phyloP scores from a whole-genome alignment of 2,888 invertebrate genomes.

The Patella caerulea region DNA sequence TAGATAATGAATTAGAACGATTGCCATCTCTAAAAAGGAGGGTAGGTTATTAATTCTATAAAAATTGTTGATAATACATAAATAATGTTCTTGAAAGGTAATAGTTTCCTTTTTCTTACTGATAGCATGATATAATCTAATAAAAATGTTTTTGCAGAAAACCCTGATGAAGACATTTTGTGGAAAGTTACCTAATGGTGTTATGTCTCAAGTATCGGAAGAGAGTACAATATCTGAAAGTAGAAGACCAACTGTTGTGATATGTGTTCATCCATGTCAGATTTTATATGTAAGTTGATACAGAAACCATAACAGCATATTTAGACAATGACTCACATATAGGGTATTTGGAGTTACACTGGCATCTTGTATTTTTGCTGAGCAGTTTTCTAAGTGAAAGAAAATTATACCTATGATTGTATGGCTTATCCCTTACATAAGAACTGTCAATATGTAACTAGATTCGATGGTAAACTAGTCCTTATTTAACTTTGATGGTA shows the following conservation, averaged over 20 bases:
- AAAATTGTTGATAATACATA: background rate
- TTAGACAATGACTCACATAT: background rate
- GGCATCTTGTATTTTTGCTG: background rate
- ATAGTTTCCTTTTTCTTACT: no score
- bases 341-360: background rate
- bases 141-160: constrained; percentile 37
- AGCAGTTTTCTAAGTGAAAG: background rate
- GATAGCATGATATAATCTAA: no score
- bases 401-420: background rate
- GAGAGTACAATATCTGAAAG: constrained; percentile 24
- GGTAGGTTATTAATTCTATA: constrained; percentile 30
- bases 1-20: constrained; percentile 21
- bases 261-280: constrained; percentile 66
- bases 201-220: constrained; percentile 21
- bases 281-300: constrained; percentile 55
- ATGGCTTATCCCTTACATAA: background rate
- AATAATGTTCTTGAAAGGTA: background rate
- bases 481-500: no score
- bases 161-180: constrained; percentile 62
- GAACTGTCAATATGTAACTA: no score
- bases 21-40: constrained; percentile 45
- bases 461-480: no score
- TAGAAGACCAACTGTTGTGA: constrained; percentile 59
- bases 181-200: constrained; percentile 34
- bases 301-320: no score